These are phyloP conservation scores for Eupithecia centaureata DNA, from an alignment of 2,888 invertebrate genomes.

Conservation along the genomic window DNA sequence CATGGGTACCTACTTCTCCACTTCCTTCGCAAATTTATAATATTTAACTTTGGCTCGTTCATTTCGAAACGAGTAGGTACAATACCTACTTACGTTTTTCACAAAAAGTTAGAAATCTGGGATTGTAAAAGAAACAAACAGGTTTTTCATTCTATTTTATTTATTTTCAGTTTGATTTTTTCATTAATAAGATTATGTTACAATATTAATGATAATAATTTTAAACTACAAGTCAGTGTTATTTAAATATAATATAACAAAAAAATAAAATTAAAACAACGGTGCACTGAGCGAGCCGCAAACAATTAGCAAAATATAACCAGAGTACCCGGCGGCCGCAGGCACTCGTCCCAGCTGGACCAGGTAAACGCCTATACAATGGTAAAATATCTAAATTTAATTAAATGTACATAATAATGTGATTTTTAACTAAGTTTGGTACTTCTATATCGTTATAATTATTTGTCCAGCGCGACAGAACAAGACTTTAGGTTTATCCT, in stretches of 20 bases:
- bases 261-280: constrained; percentile 78
- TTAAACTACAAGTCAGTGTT: constrained; percentile 83
- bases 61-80: too few relatives aligned
- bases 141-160: constrained; percentile 78
- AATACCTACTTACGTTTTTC: too few relatives aligned
- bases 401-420: constrained; percentile 83
- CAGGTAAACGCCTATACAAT: constrained; percentile 81
- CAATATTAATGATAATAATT: constrained; percentile 84
- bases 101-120: not conserved
- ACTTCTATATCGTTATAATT: constrained; percentile 76
- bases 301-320: constrained; percentile 61
- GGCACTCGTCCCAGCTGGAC: constrained; percentile 65
- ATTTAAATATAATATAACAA: constrained; percentile 83
- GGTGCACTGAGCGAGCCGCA: constrained; percentile 66
- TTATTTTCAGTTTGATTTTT: constrained; percentile 83
- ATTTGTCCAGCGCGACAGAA: constrained; percentile 67
- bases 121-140: constrained; percentile 48
- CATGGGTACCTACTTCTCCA: too few relatives aligned
- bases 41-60: too few relatives aligned
- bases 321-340: constrained; percentile 55
- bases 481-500: constrained; percentile 60
- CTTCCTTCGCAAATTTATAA: too few relatives aligned
- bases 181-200: constrained; percentile 85
- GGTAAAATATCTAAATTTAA: constrained; percentile 82
- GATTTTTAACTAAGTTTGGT: constrained; percentile 83